These are phyloP conservation scores for Damaliscus lunatus DNA, from an alignment of 2,113 vertebrate genomes.

Conservation along the genomic window DNA sequence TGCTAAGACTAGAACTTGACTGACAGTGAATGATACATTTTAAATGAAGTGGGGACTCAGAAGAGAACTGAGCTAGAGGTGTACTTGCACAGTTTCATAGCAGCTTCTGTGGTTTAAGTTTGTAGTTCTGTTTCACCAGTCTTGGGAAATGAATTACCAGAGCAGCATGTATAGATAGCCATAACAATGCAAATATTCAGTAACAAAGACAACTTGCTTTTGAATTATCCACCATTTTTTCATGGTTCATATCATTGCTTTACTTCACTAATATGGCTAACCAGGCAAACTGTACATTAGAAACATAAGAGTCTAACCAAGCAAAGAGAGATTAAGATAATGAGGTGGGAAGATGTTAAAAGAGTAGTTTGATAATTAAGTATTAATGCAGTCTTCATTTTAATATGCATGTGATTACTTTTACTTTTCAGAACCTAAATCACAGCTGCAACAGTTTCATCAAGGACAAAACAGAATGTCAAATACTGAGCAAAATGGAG, in stretches of 20 bases:
- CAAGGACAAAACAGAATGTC: constrained; percentile 82
- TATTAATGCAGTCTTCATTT: neutral
- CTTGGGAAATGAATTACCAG: neutral
- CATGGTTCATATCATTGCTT: neutral
- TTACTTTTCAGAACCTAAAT: constrained; percentile 88
- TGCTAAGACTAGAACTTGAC: neutral
- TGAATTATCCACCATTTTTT: neutral
- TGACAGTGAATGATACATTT: neutral
- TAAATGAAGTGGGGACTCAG: neutral
- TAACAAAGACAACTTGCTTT: constrained; percentile 23
- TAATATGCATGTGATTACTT: constrained; percentile 51
- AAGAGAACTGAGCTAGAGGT: neutral
- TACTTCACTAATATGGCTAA: constrained; percentile 14
- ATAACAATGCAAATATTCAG: neutral
- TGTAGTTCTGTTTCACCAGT: neutral
- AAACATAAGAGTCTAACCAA: neutral
- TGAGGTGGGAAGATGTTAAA: neutral
- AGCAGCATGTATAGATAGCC: neutral
- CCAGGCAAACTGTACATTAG: neutral
- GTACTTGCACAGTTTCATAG: neutral
- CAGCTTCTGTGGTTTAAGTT: neutral
- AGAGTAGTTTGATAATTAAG: neutral
- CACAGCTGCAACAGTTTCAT: constrained; percentile 81
- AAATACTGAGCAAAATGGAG: constrained; percentile 84
- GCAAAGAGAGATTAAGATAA: neutral